Evolutionary conservation across 2,888 invertebrate species (phyloP).

Genomic region (Cyrtodaria siliqua): DNA sequence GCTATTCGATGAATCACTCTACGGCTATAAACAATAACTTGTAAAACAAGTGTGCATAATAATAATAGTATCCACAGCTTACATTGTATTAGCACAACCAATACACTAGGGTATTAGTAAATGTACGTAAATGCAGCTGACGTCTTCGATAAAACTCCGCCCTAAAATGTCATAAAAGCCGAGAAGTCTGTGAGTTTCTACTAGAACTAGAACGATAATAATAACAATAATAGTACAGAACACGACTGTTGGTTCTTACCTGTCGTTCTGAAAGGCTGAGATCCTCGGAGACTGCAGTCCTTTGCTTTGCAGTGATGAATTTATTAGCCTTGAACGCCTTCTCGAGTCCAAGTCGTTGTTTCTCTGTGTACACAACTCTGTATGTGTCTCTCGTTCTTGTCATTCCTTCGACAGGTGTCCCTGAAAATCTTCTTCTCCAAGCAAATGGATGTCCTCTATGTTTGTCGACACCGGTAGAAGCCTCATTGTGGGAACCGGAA

Average conservation of each 20-base stretch:
- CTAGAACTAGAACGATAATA: no score
- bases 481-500: no score
- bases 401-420: background rate
- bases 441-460: background rate
- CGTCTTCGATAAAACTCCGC: background rate
- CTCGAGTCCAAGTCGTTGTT: conserved; percentile 6
- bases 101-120: no score
- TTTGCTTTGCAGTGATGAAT: background rate
- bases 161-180: background rate
- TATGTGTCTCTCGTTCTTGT: conserved; percentile 8
- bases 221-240: no score
- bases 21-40: no score
- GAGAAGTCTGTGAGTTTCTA: no score
- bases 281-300: background rate
- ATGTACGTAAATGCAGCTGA: background rate
- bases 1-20: no score
- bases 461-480: background rate
- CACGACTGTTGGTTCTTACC: no score
- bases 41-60: no score
- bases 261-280: conserved; percentile 5
- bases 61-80: no score
- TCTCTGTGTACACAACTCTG: conserved; percentile 5
- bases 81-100: no score
- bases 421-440: background rate
- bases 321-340: background rate